Base-by-base conservation (phyloP, 1,140 invertebrate species). In the Elysia chlorotica region DNA sequence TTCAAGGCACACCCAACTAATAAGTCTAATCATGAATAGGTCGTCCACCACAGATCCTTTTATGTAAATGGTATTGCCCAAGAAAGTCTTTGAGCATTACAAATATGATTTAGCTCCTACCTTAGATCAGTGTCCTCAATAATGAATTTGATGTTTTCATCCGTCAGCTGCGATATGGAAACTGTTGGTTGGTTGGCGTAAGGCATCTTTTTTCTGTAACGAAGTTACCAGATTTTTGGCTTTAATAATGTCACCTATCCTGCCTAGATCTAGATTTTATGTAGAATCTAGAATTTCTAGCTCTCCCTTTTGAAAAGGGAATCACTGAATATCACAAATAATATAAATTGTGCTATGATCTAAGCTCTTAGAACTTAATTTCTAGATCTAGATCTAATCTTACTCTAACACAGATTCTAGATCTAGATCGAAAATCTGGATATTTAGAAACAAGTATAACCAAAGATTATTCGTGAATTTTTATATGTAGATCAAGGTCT, bases 101-200 rank as follows among this genome's bases (percentile, higher is more conserved):
- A n/a, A n/a, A n/a, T n/a, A n/a, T n/a, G n/a, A n/a, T n/a, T n/a
- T n/a, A n/a, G n/a, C n/a, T n/a, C n/a, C n/a, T 69, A 94, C 94
- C 93, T 98, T 56, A 98, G 88, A 89, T 99, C 97, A 0, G 98
- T 99, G 82, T 99, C 97, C 91, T 99, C 97, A 2, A 99, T 91
- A 78, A 94, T 92, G 88, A 99, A 99, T 87, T 99, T 99, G 0
- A 99, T 95, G 90, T 97, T 97, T 88, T 99, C 97, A 76, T 97
- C 93, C 0, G 95, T 96, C 68, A 99, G 88, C 83, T 99, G 95
- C 25, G 93, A 93, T 23, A 99, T 95, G 80, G 95, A 92, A 21
- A 99, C 94, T 0, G 94, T 94, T 0, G 97, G 96, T 85, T 99
- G 96, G 91, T 99, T 99, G 25, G 97, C 97, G 86, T 98, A 99